Percentiles rank a stretch among this genome's conserved stretches.
phyloP scores from a whole-genome alignment of 2,113 vertebrate species.

The Gymnocephalus cernua region DNA sequence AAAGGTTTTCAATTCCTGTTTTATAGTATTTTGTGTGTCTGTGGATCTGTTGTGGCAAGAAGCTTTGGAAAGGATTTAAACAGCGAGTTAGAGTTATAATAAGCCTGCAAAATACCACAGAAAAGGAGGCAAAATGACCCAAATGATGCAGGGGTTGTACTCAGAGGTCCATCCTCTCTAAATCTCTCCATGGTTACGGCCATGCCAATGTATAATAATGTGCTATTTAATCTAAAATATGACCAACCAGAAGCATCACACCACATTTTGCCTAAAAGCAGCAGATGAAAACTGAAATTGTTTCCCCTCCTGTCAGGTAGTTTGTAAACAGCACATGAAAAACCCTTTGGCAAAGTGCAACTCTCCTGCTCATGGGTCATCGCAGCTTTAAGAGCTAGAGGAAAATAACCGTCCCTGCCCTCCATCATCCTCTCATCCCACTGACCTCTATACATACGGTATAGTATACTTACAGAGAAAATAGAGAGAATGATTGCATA shows the following conservation, averaged over 20 bases:
- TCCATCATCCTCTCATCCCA: conserved; percentile 78
- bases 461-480: conserved; percentile 70
- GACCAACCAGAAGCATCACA: neutral
- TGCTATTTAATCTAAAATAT: neutral
- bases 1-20: neutral
- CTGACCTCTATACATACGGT: conserved; percentile 71
- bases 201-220: neutral
- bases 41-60: neutral
- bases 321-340: conserved; percentile 50
- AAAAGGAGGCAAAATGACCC: neutral
- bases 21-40: neutral
- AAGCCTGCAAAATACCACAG: neutral
- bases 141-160: neutral
- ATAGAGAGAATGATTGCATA: conserved; percentile 72
- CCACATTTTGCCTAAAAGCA: conserved; percentile 5
- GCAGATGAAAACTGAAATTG: conserved; percentile 55
- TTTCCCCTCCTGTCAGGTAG: conserved; percentile 61
- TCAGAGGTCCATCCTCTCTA: neutral
- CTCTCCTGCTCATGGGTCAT: conserved; percentile 71
- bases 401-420: conserved; percentile 72
- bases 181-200: neutral
- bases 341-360: conserved; percentile 72
- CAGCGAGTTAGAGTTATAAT: neutral
- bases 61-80: neutral
- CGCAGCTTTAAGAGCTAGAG: conserved; percentile 69